Evolutionary conservation across 2,888 invertebrate genomes (phyloP).

Genomic region (Hartigia nigra): DNA sequence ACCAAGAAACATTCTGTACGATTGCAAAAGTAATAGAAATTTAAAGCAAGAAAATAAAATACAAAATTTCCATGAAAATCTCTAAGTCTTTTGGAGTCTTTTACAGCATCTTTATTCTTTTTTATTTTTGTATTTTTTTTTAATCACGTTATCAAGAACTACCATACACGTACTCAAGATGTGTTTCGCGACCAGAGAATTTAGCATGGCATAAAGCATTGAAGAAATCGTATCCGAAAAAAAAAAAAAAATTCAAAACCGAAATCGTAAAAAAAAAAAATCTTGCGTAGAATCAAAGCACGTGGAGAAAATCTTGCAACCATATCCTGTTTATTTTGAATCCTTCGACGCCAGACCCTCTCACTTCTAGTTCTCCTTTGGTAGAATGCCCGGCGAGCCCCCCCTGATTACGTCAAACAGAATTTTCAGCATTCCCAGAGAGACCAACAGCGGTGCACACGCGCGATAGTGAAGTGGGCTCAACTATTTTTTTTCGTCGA

Average conservation of each 20-base stretch:
- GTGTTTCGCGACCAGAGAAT: too few species aligned
- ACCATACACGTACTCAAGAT: too few species aligned
- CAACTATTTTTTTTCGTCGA: background rate
- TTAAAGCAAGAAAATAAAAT: too few species aligned
- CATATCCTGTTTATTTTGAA: background rate
- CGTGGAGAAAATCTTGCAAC: background rate
- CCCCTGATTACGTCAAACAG: background rate
- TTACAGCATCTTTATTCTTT: background rate
- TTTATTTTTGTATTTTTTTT: background rate
- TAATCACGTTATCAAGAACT: background rate
- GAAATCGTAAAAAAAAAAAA: background rate
- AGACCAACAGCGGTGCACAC: too few species aligned
- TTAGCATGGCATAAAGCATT: too few species aligned
- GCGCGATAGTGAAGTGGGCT: too few species aligned
- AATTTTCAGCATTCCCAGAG: background rate
- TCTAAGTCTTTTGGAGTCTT: background rate
- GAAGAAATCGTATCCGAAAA: background rate
- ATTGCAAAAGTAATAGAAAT: too few species aligned
- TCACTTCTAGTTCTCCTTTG: background rate
- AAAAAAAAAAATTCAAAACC: background rate
- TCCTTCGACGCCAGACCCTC: background rate
- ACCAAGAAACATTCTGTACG: background rate
- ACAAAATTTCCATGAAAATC: background rate
- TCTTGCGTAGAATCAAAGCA: background rate
- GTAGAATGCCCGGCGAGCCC: background rate